Evolutionary conservation across 2,888 invertebrate genomes (phyloP).

Genomic region (Paralinhomoeus sp.): DNA sequence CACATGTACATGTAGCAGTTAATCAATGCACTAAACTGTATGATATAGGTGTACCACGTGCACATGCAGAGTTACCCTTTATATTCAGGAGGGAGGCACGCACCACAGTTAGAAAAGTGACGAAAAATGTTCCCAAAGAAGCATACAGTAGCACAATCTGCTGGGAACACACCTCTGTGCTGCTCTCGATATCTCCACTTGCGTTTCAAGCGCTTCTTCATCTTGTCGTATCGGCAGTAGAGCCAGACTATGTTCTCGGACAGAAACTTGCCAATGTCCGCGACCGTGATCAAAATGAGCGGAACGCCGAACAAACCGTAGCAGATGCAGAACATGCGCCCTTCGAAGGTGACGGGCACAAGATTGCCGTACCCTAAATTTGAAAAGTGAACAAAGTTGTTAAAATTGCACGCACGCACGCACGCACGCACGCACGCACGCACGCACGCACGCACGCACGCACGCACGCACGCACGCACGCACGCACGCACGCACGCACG

Average conservation of each 20-base stretch:
- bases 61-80: too few species aligned
- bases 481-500: not conserved
- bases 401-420: not conserved
- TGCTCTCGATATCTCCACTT: too few species aligned
- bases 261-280: conserved; percentile 24
- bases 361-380: conserved; percentile 21
- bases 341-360: conserved; percentile 20
- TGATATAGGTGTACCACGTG: too few species aligned
- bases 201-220: not conserved
- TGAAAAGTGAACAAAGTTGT: too few species aligned
- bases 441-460: conserved; percentile 9
- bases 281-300: conserved; percentile 15
- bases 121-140: too few species aligned
- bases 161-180: too few species aligned
- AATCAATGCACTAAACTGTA: too few species aligned
- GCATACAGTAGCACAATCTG: too few species aligned
- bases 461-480: conserved; percentile 16
- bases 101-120: too few species aligned
- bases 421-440: conserved; percentile 16
- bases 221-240: conserved; percentile 12
- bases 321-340: conserved; percentile 18
- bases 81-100: too few species aligned
- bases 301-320: conserved; percentile 21
- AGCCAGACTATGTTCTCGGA: conserved; percentile 23
- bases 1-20: too few species aligned